Base-by-base conservation (phyloP, 2,888 invertebrate genomes). In the Monoplex corrugatus region DNA sequence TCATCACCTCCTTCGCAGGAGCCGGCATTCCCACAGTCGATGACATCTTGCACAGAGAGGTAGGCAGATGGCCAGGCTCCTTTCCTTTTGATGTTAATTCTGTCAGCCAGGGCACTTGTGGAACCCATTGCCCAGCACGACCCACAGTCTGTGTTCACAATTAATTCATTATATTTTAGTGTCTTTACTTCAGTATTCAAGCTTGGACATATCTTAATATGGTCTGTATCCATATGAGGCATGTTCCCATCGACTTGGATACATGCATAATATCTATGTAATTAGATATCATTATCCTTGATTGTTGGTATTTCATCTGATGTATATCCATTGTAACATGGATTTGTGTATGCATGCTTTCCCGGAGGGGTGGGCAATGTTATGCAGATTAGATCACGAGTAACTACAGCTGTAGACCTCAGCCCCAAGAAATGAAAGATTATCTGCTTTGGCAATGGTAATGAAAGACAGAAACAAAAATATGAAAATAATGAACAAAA, bases 91-190 rank as follows among this genome's bases (percentile, higher is more conserved):
- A 96, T 96, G 93, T 96, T 96, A 91, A 96, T 96, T 35, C 96
- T 94, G 91, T 96, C 96, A 87, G 96, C 96, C 89, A 96, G 89
- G 2, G 96, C 96, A 86, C 96, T 96, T n/a, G 96, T 96, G 2
- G 96, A 93, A 57, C 96, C 96, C 93, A 96, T 95, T 6, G 96
- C 96, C 96, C 96, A 96, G 92, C 96, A 96, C 0, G 96, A 96
- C 45, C 96, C 96, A 92, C 96, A 96, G 90, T 96, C 96, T 96
- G 92, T n/a, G 92, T 50, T 16, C 10, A 13, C 16, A 50, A 32
- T 72, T 6, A 32, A 32, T 32, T 32, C 35, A 6, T 72, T 40
- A 78, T 5, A 78, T 78, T 19, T 16, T 40, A 40, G 1, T 40
- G 38, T 6, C 72, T 5, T 72, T 72, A 2, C 6, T 8, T 0